Conservation (phyloP, 2,888 invertebrate species). For the Caenorhabditis macrosperma region DNA sequence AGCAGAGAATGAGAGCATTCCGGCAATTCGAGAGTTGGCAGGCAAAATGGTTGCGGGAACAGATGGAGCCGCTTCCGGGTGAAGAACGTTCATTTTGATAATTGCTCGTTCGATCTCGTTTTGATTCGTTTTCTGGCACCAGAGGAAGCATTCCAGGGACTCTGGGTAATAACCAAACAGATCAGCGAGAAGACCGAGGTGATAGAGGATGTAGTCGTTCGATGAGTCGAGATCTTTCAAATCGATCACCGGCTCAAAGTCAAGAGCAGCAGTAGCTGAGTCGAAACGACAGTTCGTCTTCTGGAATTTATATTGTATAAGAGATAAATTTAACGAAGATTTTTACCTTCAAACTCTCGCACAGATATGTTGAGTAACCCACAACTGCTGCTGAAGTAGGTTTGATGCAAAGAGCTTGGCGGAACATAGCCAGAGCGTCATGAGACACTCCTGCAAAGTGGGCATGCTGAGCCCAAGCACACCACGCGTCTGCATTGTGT, state of each 20-base stretch:
- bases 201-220: slow-evolving; percentile 23
- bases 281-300: slow-evolving; percentile 41
- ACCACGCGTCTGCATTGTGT: slow-evolving; percentile 64
- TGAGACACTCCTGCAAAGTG: slow-evolving; percentile 12
- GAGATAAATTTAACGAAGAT: too few species aligned
- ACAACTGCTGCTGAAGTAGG: slow-evolving; percentile 31
- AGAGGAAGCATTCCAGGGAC: slow-evolving; percentile 43
- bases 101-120: slow-evolving; percentile 38
- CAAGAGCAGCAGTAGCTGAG: slow-evolving; percentile 46
- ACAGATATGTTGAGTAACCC: slow-evolving; percentile 43
- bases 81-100: slow-evolving; percentile 26
- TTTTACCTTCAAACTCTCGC: slow-evolving; percentile 37
- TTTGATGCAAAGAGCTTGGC: slow-evolving; percentile 58
- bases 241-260: slow-evolving; percentile 59
- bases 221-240: slow-evolving; percentile 39
- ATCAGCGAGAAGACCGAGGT: slow-evolving; percentile 61
- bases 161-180: slow-evolving; percentile 64
- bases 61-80: not conserved
- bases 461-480: slow-evolving; percentile 62
- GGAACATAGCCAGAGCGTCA: slow-evolving; percentile 61
- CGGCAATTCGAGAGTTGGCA: slow-evolving; percentile 10
- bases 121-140: not conserved
- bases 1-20: slow-evolving; percentile 4
- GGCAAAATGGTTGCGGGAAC: not conserved
- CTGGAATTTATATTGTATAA: slow-evolving; percentile 17